Evolutionary conservation across 1,140 invertebrate genomes (phyloP), one percentile per base, ranked within the genome.

Genomic region (Argopecten irradians): DNA sequence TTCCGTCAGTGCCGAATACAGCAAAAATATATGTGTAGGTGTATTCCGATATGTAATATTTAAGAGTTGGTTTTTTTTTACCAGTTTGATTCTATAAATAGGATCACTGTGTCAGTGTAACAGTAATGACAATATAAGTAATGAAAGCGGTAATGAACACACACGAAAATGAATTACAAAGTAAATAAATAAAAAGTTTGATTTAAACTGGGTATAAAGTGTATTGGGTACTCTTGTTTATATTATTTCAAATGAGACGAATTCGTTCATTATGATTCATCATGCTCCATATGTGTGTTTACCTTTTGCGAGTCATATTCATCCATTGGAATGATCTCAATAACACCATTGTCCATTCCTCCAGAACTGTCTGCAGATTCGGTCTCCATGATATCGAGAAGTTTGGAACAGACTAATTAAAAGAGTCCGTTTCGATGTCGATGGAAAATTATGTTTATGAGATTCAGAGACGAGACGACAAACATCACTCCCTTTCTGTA

Each of bases 261-360:
- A 71, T 71, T 71, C 5, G 55, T n/a, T 71, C n/a, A 28, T 71
- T 71, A 71, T 71, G n/a, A 71, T 19, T 11, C 84, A 34, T 28
- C 22, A 36, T 87, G 71, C 9, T 5, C 7, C 8, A 36, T 11
- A 34, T 83, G 5, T 87, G 22, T 46, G 22, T 84, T 84, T 90
- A 93, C 93, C 92, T 92, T 93, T 28, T 92, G 86, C 19, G 89
- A 85, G 85, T 93, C 92, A 89, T 93, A 93, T 86, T 93, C 93
- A 46, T 92, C 92, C 55, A 91, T 87, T 13, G 93, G 91, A 82
- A 92, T 91, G 39, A 93, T 93, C 87, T 93, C 93, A 34, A 93
- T 92, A n/a, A 93, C 90, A 83, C 93, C 93, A 86, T 89, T 88
- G 35, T 92, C 91, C 34, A 71, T 46, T 28, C n/a, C 55, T 1